Evolutionary conservation across 1,140 invertebrate species (phyloP), one percentile per base, ranked within the genome.

Genomic region (Wasmannia auropunctata): DNA sequence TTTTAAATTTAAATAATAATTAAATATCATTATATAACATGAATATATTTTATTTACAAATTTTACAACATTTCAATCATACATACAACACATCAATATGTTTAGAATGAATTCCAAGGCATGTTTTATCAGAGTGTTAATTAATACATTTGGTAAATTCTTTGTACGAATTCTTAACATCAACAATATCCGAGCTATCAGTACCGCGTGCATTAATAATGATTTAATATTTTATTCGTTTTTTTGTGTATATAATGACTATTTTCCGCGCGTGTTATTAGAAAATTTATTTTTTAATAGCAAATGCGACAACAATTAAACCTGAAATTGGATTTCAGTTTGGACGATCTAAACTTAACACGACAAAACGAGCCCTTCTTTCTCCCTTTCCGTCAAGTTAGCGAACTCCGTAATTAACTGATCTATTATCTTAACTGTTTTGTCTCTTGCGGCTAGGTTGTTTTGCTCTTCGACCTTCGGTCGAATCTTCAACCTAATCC

Each of bases 321-420:
- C 7, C 40, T 34, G 11, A 54, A 70, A 56, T 31, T 74, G 37
- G 7, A 16, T 40, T 34, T 5, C 22, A 34, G 7, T 54, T 58
- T 37, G 37, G 5, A 40, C 51, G 28, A 83, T 60, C 51, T 46
- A 83, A 83, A 83, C 67, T 83, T 74, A 19, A 43, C 67, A n/a
- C 31, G 51, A 67, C 63, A 81, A 80, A 70, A 81, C 65, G 46
- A 70, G 10, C 6, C 46, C 19, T 49, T 22, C 11, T 14, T 37
- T 43, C 81, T 77, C 6, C 16, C 37, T 34, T 31, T 43, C 67
- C 11, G 11, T 72, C 54, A 40, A 83, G 51, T 74, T 79, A 49
- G 83, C 58, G 1, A 85, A 85, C 83, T 85, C 49, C 37, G 6
- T 85, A 85, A 85, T 85, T 85, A 85, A 85, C 58, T 65, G 43